These are phyloP conservation scores for Caprella mutica DNA, from an alignment of 2,888 invertebrate genomes.

Conservation along the genomic window DNA sequence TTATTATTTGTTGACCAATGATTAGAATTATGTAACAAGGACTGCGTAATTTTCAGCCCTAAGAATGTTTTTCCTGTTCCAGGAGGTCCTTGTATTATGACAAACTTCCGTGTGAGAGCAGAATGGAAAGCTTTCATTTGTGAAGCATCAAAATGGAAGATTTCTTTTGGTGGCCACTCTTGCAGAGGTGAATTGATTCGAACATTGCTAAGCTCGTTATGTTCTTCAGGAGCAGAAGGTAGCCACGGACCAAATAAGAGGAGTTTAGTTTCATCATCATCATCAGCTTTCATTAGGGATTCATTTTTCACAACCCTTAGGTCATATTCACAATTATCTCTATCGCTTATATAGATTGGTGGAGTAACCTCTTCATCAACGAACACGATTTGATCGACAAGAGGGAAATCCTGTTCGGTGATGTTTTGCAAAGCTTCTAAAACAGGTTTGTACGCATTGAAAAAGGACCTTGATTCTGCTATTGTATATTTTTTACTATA, in stretches of 20 bases:
- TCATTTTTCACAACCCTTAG: slow-evolving; percentile 6
- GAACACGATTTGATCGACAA: slow-evolving; percentile 37
- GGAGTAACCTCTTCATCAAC: slow-evolving; percentile 18
- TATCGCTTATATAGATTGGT: slow-evolving; percentile 12
- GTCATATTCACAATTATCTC: slow-evolving; percentile 6
- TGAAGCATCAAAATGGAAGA: slow-evolving; percentile 51
- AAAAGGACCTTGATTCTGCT: slow-evolving; percentile 43
- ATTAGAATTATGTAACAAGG: slow-evolving; percentile 50
- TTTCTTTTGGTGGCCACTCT: slow-evolving; percentile 45
- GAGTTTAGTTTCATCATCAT: too few species aligned
- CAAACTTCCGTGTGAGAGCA: slow-evolving; percentile 59
- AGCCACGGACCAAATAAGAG: neutral
- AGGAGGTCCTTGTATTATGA: slow-evolving; percentile 61
- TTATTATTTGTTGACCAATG: slow-evolving; percentile 40
- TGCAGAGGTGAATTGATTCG: too few species aligned
- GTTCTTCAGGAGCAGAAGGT: too few species aligned
- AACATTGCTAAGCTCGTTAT: too few species aligned
- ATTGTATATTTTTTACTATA: slow-evolving; percentile 35
- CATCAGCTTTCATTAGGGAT: neutral
- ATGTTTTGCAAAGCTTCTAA: slow-evolving; percentile 40
- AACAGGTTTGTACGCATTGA: slow-evolving; percentile 44
- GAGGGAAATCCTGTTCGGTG: slow-evolving; percentile 36
- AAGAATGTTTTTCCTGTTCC: slow-evolving; percentile 51
- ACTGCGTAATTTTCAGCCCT: slow-evolving; percentile 60
- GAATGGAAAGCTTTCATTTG: slow-evolving; percentile 56